A percentile compares a stretch with the other conserved stretches of the same genome.
These are phyloP conservation scores for Acromyrmex echinatior DNA, from an alignment of 1,140 invertebrate genomes.

Conservation along the genomic window DNA sequence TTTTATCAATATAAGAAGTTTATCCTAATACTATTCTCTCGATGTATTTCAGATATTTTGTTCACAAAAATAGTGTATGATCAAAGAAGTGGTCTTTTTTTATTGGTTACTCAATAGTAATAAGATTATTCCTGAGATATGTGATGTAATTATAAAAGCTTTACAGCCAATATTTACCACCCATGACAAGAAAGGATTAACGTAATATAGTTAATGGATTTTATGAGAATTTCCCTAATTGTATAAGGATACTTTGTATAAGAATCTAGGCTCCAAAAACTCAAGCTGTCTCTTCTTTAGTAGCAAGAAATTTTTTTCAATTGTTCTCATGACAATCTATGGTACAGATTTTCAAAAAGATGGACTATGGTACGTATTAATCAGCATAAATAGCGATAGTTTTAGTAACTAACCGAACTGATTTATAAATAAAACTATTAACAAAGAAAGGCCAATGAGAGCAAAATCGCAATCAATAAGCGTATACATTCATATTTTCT, in stretches of 20 bases:
- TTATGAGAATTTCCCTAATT: no score
- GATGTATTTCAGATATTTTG: slow-evolving; percentile 14
- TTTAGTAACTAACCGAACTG: background rate
- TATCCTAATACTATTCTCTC: background rate
- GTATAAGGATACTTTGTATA: no score
- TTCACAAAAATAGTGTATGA: background rate
- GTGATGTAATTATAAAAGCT: slow-evolving; percentile 10
- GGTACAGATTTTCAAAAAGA: slow-evolving; percentile 28
- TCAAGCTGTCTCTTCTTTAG: slow-evolving; percentile 31
- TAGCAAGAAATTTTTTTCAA: slow-evolving; percentile 61
- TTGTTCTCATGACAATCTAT: slow-evolving; percentile 46
- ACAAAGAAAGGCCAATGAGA: no score
- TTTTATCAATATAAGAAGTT: no score
- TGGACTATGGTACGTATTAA: slow-evolving; percentile 3
- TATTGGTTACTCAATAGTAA: background rate
- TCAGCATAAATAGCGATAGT: background rate
- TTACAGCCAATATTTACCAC: slow-evolving; percentile 9
- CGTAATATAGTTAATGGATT: no score
- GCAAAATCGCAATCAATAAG: no score
- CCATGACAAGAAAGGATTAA: background rate
- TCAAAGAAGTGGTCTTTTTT: background rate
- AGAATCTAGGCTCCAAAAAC: slow-evolving; percentile 12
- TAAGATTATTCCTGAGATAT: slow-evolving; percentile 11
- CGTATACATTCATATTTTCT: no score
- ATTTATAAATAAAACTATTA: background rate